These are phyloP conservation scores for Microcebus griseorufus DNA, from an alignment of 2,113 vertebrate species.

Conservation along the genomic window DNA sequence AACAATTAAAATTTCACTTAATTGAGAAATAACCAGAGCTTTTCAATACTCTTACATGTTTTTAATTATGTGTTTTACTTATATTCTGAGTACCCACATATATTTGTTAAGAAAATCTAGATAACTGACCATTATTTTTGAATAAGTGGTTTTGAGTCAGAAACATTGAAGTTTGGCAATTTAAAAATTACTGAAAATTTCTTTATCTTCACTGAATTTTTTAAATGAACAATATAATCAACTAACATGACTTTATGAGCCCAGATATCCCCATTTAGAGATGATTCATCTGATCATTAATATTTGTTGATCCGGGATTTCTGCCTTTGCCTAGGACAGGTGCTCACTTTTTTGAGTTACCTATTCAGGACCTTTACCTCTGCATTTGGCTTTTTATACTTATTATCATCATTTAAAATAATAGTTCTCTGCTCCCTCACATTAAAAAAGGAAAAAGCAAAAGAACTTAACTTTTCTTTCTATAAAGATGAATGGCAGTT, in stretches of 20 bases:
- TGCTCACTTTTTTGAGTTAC: background rate
- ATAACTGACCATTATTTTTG: background rate
- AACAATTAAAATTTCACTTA: background rate
- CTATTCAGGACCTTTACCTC: background rate
- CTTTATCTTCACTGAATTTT: background rate
- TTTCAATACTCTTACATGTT: background rate
- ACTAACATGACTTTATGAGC: background rate
- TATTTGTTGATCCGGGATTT: background rate
- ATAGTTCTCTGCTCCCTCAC: background rate
- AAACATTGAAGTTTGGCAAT: background rate
- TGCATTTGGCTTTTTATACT: background rate
- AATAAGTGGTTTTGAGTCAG: conserved; percentile 16
- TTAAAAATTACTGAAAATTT: background rate
- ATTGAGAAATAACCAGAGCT: background rate
- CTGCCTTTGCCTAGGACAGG: background rate
- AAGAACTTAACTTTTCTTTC: background rate
- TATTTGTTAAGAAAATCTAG: background rate
- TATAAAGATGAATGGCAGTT: background rate
- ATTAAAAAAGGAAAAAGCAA: background rate
- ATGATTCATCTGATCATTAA: background rate
- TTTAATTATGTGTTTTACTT: background rate
- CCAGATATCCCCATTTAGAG: background rate
- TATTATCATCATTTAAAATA: conserved; percentile 8
- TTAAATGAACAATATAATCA: background rate
- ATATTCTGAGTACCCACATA: background rate